Base-by-base conservation (phyloP, 92 coral and sea anemone genomes). In the Virgularia gustaviana region DNA sequence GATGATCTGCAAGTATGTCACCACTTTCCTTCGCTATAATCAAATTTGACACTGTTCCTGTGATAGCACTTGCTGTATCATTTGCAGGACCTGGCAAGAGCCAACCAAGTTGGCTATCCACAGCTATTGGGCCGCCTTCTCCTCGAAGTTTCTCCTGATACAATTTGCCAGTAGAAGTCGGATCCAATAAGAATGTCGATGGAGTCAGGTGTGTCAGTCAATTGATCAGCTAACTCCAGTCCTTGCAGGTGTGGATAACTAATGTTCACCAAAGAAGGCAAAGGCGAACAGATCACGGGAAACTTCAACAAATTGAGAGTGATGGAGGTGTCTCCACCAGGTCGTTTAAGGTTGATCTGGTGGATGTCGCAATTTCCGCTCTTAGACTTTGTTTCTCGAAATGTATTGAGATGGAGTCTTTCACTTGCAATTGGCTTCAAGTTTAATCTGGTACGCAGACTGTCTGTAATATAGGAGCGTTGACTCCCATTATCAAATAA, bases 401-500 rank as follows among this genome's bases (percentile, higher is more conserved):
- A 87, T 0, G 82, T 87, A 65, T 83, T 83, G 13, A 87, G 76
- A 30, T 80, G 81, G 36, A 83, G 32, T 4, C 70, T 87, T 65
- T 87, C 91, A 8, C 30, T 75, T 28, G 70, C 68, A 35, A 36
- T 34, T 36, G 86, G 53, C 58, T 65, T 83, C 8, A 83, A 72
- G 36, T 79, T 66, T 38, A 83, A 71, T 23, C 68, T 39, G n/a
- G 80, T 25, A 16, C 71, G 76, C 49, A 87, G 61, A 23, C 62
- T 58, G 58, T 71, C 78, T 1, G 78, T 80, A 3, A 87, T 67
- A 42, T 80, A 87, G 6, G 71, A 70, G 3, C 88, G 54, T 43
- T 80, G 86, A 60, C 86, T 83, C 25, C 86, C 83, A 63, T 53
- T 87, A 41, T 87, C 86, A 64, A 87, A 83, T 0, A 87, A 51